Base-by-base conservation (phyloP, 1,140 invertebrate species). In the Nixonia krombeini region DNA sequence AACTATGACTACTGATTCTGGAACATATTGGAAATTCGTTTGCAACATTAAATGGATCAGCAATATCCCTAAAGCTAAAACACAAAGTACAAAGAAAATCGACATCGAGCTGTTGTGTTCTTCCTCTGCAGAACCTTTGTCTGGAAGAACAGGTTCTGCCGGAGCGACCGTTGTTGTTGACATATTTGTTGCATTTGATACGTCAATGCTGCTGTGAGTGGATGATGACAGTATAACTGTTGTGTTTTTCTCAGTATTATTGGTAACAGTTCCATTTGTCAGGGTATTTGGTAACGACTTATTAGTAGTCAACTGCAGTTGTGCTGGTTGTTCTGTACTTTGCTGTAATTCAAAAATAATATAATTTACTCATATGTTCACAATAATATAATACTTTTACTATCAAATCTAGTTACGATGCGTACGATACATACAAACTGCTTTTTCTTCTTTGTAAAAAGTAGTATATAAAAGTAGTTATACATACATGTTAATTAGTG, bases 1-100 rank as follows among this genome's bases (percentile, higher is more conserved):
- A 10, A 99, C 95, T 68, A 99, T 95, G n/a, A 97, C 96, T 45
- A 99, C 92, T 83, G 95, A 97, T 82, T 99, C 97, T 0, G 97
- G 97, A 10, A 99, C 86, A 83, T 98, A 99, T 71, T 97, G 94
- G 73, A 99, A 97, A 76, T 96, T 94, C 1, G 94, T 97, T 80
- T 97, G 92, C 1, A 99, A 87, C 90, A 99, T 93, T 0, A 95
- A 86, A 81, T 99, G 97, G 65, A 98, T 97, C 9, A 99, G 81
- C 23, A 99, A 83, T 61, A 99, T 98, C 44, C 96, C 96, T 12
- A 97, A 78, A 46, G 94, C 95, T 45, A 99, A 87, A 1, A 99
- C 94, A 75, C 94, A 94, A 0, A 98, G 86, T 8, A 98, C 95
- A 84, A 99, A 98, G 78, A 99, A 98, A 78, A 99, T 96, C 0